Base-by-base conservation (phyloP, 1,140 invertebrate species). In the Drosophila suzukii region DNA sequence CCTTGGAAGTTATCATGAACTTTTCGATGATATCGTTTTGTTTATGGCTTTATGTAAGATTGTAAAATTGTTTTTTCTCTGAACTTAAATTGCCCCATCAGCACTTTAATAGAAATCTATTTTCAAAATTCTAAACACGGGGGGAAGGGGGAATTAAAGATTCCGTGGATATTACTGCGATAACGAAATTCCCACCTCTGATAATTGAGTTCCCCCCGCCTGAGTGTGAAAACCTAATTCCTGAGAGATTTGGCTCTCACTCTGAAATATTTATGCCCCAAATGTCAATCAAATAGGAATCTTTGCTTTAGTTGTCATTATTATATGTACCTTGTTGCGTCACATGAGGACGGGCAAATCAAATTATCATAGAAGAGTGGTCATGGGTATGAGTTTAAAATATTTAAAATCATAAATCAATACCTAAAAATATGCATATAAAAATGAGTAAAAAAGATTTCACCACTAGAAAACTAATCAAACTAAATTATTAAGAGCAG, bases 231-330 rank as follows among this genome's bases (percentile, higher is more conserved):
- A 27, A 51, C 27, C 10, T 51, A 67, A 63, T 34, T 20, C 30
- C 27, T 6, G 11, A 32, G 36, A 44, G 38, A 68, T 24, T 20
- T 17, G 36, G 2, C 38, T 44, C 39, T 32, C 12, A 32, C 12
- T 30, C 27, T 13, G 13, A 1, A 43, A 30, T 50, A 66, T 53
- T 68, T 68, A 68, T 66, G 61, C n/a, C 38, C 36, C 15, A 6
- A 34, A 32, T 66, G 38, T 46, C 47, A 65, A 36, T 66, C 60
- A n/a, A 32, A 10, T 6, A 10, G 27, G 15, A 65, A 27, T 12
- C 6, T 8, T 8, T 4, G n/a, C 13, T 17, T 6, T 58, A n/a
- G 12, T 36, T 44, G 55, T 59, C 30, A 36, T 59, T 44, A n/a
- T n/a, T n/a, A n/a, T n/a, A n/a, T n/a, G n/a, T 34, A 44, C 6